Evolutionary conservation across 2,113 vertebrate species (phyloP).

Genomic region (Uropsilus gracilis): DNA sequence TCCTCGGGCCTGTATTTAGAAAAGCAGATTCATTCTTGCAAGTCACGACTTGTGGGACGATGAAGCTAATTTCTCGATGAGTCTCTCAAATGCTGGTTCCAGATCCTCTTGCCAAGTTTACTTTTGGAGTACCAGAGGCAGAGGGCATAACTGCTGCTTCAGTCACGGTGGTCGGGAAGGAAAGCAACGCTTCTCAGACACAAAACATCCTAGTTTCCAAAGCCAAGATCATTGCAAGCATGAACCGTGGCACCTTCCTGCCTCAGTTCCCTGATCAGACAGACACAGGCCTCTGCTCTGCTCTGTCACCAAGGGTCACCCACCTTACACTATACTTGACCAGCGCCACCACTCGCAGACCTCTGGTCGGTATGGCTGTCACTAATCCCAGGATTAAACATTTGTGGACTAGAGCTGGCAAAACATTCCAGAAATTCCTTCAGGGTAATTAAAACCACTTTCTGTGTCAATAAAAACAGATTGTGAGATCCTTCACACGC

Average conservation of each 20-base stretch:
- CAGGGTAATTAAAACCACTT: conserved; percentile 59
- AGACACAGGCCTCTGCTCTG: too few species aligned
- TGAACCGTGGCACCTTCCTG: neutral
- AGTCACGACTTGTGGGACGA: neutral
- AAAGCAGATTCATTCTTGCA: neutral
- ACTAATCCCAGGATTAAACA: conserved; percentile 80
- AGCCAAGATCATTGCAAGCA: neutral
- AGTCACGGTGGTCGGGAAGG: neutral
- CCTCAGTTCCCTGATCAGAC: neutral
- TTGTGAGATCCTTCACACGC: conserved; percentile 3
- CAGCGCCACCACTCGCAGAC: neutral
- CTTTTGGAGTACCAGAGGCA: neutral
- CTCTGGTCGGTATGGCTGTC: conserved; percentile 67
- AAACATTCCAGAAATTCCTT: conserved; percentile 71
- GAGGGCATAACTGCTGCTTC: neutral
- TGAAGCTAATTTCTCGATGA: neutral
- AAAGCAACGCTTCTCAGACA: conserved; percentile 5
- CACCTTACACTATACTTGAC: neutral
- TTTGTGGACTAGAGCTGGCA: conserved; percentile 77
- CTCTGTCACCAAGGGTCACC: neutral
- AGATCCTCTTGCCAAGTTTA: neutral
- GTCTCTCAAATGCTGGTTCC: neutral
- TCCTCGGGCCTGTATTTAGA: neutral
- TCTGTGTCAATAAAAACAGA: conserved; percentile 66
- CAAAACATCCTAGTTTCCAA: neutral